These are phyloP conservation scores for Drosophila burlai DNA, from an alignment of 1,140 invertebrate genomes.

Conservation along the genomic window DNA sequence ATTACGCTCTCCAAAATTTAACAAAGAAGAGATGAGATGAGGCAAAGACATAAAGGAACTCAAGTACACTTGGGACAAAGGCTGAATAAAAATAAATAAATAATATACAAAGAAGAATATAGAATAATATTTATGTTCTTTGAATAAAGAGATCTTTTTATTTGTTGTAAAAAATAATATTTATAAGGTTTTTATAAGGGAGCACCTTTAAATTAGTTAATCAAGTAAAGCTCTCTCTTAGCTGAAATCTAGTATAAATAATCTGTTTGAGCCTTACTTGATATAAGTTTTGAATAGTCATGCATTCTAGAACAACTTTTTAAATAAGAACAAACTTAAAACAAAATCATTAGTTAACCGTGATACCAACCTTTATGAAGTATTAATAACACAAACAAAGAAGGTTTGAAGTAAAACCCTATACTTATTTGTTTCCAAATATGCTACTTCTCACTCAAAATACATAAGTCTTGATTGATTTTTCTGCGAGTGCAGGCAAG, in stretches of 20 bases:
- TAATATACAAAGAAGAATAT: neutral
- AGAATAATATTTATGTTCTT: neutral
- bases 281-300: too few relatives aligned
- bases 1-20: conserved; percentile 56
- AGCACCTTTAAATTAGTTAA: neutral
- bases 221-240: neutral
- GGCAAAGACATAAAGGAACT: conserved; percentile 25
- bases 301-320: too few relatives aligned
- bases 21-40: conserved; percentile 21
- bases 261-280: neutral
- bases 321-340: too few relatives aligned
- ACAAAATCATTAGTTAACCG: too few relatives aligned
- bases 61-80: neutral
- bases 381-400: too few relatives aligned
- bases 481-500: conserved; percentile 6
- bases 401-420: too few relatives aligned
- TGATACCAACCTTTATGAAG: too few relatives aligned
- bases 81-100: neutral
- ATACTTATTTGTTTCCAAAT: too few relatives aligned
- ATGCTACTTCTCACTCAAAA: too few relatives aligned
- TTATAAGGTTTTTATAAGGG: neutral
- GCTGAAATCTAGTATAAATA: neutral
- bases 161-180: neutral
- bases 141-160: neutral
- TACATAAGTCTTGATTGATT: too few relatives aligned